A percentile compares a stretch with the other conserved stretches of the same genome.
Evolutionary conservation across 2,113 vertebrate genomes (phyloP).

Genomic region (Hippolais icterina): DNA sequence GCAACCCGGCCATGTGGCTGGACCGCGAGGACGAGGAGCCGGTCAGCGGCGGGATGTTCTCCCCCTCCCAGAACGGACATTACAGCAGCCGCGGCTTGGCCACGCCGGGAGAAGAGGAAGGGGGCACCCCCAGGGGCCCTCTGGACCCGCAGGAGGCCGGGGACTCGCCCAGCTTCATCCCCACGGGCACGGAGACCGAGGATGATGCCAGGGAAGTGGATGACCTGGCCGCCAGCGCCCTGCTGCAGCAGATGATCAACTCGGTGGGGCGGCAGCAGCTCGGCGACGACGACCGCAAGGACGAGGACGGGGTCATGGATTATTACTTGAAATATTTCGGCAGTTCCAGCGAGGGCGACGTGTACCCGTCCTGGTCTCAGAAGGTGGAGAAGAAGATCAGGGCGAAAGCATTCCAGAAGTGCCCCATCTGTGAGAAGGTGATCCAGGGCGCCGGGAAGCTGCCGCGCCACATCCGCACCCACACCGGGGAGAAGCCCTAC

Average conservation of each 20-base stretch:
- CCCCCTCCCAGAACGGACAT: constrained; percentile 84
- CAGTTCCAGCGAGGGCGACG: constrained; percentile 80
- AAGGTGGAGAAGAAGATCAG: constrained; percentile 95
- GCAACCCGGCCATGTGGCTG: constrained; percentile 73
- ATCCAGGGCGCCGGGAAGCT: constrained; percentile 94
- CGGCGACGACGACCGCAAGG: constrained; percentile 82
- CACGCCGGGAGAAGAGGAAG: constrained; percentile 67
- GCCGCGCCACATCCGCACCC: constrained; percentile 97
- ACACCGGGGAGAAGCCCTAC: constrained; percentile 98
- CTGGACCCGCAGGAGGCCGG: constrained; percentile 71
- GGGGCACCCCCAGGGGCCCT: constrained; percentile 64
- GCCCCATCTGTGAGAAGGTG: constrained; percentile 98
- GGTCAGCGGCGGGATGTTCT: constrained; percentile 71
- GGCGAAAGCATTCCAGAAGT: constrained; percentile 99
- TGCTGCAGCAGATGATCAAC: constrained; percentile 94
- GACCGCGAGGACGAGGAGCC: constrained; percentile 73
- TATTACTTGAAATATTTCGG: constrained; percentile 99
- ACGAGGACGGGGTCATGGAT: constrained; percentile 92
- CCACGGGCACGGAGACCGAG: constrained; percentile 57
- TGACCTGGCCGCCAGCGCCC: constrained; percentile 84
- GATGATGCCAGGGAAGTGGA: constrained; percentile 76
- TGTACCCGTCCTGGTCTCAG: constrained; percentile 80
- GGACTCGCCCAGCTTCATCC: constrained; percentile 68
- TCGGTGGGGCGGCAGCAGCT: constrained; percentile 82
- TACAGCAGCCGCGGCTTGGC: constrained; percentile 75